Conservation (phyloP, 1,140 invertebrate species). For the Zaprionus kolodkinae region DNA sequence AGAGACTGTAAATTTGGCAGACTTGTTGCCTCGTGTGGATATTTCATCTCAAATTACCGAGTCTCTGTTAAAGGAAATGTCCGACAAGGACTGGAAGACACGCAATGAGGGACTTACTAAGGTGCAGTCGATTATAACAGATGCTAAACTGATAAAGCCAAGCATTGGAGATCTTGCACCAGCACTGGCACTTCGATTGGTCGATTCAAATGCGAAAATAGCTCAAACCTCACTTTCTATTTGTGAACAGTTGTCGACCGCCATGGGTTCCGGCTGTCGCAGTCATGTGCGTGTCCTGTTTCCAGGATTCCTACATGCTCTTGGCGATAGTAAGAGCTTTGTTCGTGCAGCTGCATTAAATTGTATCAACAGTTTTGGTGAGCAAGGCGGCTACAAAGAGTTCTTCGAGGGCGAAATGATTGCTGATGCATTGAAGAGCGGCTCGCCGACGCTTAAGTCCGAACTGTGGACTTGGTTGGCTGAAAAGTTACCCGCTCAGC, state of each 20-base stretch:
- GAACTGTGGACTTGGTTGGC: constrained; percentile 94
- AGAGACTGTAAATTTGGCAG: constrained; percentile 86
- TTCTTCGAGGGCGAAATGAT: constrained; percentile 95
- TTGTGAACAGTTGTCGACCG: constrained; percentile 90
- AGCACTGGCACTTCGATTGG: constrained; percentile 89
- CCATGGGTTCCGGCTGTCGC: constrained; percentile 93
- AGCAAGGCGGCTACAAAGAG: constrained; percentile 91
- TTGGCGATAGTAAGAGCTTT: constrained; percentile 89
- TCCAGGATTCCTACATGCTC: constrained; percentile 91
- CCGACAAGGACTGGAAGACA: constrained; percentile 98
- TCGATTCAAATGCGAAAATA: constrained; percentile 96
- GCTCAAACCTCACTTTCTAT: constrained; percentile 92
- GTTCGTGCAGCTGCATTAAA: constrained; percentile 91
- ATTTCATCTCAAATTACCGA: constrained; percentile 95
- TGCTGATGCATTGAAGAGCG: constrained; percentile 92
- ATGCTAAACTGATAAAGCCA: constrained; percentile 92
- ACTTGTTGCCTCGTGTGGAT: constrained; percentile 91
- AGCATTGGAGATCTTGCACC: constrained; percentile 93
- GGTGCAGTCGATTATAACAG: constrained; percentile 87
- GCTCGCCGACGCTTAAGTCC: constrained; percentile 91
- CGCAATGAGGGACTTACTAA: constrained; percentile 83
- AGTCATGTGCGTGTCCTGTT: constrained; percentile 92
- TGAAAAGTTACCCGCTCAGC: constrained; percentile 90
- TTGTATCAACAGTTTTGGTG: constrained; percentile 93
- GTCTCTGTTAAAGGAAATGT: constrained; percentile 91